Evolutionary conservation across 2,888 invertebrate genomes (phyloP), one percentile per base, ranked within the genome.

Genomic region (Drosophila gaucha): DNA sequence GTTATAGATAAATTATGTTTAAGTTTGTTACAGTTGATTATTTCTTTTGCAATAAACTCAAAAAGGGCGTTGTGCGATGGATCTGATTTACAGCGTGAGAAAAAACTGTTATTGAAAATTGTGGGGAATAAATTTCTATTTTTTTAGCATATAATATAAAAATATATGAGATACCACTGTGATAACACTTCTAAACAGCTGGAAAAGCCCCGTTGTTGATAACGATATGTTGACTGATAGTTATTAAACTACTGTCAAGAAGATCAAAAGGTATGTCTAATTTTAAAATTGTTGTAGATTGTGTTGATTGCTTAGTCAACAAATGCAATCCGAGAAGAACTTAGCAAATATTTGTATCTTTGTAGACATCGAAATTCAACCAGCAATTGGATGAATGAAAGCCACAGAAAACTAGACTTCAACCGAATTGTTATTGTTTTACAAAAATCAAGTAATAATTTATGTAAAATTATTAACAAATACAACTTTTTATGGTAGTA

Each of bases 1-100:
- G 14, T 22, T 16, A 24, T 16, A 33, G 47, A 49, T 24, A 35
- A 35, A 49, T 49, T 16, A 16, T 49, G 16, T 24, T 24, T 5
- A 2, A 49, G 33, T 24, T 35, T 26, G 24, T 24, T 35, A 24
- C 16, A 35, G 24, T 18, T 24, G 3, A 49, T 35, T 12, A 12
- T 24, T 5, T 16, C 6, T 49, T 33, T 49, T 4, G 49, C 35
- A 35, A 49, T 10, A 33, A 22, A 18, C 8, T 14, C 8, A 5
- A 33, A 18, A 12, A 24, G 12, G 33, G 24, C 14, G 47, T 20
- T 16, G 1, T 14, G 22, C 3, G 3, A 6, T 33, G 10, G 10
- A n/a, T 5, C 8, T 0, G 14, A 1, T 14, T 33, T 18, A 2
- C 4, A 8, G 2, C 47, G 49, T 49, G 49, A 24, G 49, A 49